phyloP scores from a whole-genome alignment of 2,888 invertebrate genomes.

The Lordiphosa fenestrarum region DNA sequence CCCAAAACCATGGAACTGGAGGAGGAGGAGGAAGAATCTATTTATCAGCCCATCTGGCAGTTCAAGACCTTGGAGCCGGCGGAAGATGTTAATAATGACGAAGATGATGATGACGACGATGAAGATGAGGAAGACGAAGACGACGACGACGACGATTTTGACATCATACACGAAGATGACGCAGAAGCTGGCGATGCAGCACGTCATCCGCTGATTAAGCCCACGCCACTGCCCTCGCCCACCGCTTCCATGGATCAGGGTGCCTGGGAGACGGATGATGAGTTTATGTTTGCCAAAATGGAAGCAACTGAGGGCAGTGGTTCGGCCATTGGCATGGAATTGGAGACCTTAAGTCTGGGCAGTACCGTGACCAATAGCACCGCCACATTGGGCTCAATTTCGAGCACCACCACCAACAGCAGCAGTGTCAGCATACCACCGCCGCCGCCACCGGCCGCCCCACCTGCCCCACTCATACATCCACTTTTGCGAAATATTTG shows the following conservation, averaged over 20 bases:
- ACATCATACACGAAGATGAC: constrained; percentile 36
- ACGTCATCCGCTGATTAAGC: constrained; percentile 48
- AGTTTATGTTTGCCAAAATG: constrained; percentile 76
- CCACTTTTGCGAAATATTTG: constrained; percentile 76
- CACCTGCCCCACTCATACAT: constrained; percentile 47
- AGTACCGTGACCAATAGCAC: constrained; percentile 78
- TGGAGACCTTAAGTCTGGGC: constrained; percentile 65
- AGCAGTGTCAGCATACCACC: background rate
- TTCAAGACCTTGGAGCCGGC: constrained; percentile 76
- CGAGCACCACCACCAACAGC: constrained; percentile 34
- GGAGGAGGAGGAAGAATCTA: constrained; percentile 72
- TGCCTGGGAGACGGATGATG: constrained; percentile 80
- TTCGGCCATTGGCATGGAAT: background rate
- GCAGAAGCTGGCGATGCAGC: constrained; percentile 6
- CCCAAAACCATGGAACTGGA: constrained; percentile 3
- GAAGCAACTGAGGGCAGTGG: constrained; percentile 18
- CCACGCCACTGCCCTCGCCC: constrained; percentile 46
- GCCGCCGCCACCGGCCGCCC: background rate
- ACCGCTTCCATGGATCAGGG: constrained; percentile 74
- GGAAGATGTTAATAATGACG: constrained; percentile 60
- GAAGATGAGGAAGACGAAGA: constrained; percentile 23
- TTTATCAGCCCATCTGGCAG: constrained; percentile 80
- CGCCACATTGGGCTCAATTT: constrained; percentile 68
- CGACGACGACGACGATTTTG: constrained; percentile 46
- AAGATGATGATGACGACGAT: constrained; percentile 36